phyloP scores from a whole-genome alignment of 2,888 invertebrate genomes.

The Ethmia dodecea region DNA sequence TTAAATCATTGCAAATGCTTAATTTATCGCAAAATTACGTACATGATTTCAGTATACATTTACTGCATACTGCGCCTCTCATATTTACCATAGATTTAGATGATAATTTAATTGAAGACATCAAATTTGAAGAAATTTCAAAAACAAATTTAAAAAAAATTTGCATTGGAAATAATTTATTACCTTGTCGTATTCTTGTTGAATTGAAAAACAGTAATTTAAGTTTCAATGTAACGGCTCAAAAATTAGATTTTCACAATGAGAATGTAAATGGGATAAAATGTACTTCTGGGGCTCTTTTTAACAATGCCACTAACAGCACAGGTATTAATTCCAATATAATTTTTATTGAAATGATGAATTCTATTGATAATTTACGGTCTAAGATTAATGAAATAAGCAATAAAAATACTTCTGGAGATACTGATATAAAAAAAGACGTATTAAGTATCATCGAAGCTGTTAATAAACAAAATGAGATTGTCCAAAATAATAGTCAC shows the following conservation, averaged over 20 bases:
- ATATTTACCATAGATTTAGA: conserved; percentile 17
- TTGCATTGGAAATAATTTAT: conserved; percentile 23
- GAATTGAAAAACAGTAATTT: conserved; percentile 15
- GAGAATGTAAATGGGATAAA: conserved; percentile 30
- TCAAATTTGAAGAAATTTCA: conserved; percentile 17
- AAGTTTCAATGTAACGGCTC: conserved; percentile 17
- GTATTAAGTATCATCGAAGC: no score
- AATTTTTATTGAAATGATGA: not conserved
- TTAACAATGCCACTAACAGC: conserved; percentile 14
- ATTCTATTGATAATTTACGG: not conserved
- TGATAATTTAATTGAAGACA: conserved; percentile 18
- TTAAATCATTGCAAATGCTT: conserved; percentile 13
- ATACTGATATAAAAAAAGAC: no score
- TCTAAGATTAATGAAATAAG: not conserved
- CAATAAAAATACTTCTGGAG: not conserved
- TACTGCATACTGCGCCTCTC: conserved; percentile 11
- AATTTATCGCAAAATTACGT: conserved; percentile 21
- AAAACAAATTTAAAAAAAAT: conserved; percentile 11
- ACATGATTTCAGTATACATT: conserved; percentile 17
- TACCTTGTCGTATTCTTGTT: conserved; percentile 19
- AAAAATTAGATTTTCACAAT: conserved; percentile 20
- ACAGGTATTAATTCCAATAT: not conserved
- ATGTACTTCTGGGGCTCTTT: conserved; percentile 20
- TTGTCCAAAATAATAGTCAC: no score
- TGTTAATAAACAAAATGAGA: not conserved